Conservation (phyloP, 2,113 vertebrate genomes). For the Chrysochloris asiatica region DNA sequence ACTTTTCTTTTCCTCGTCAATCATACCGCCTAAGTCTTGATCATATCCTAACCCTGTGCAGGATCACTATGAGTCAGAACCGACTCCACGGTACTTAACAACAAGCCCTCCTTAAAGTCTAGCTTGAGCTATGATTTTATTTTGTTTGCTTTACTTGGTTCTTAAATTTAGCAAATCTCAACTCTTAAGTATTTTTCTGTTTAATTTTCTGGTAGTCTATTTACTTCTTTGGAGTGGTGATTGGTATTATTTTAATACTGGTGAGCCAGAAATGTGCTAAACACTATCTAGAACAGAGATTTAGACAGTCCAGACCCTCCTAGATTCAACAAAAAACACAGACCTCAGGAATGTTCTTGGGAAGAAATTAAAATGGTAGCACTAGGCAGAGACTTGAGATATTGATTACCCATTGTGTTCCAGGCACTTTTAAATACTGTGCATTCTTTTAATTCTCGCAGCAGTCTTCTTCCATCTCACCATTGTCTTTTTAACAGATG, state of each 20-base stretch:
- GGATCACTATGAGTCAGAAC: too few relatives aligned
- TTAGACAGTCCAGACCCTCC: not conserved
- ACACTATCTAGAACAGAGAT: slow-evolving; percentile 29
- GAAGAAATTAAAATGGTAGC: not conserved
- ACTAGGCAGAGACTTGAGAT: not conserved
- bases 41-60: slow-evolving; percentile 6
- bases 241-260: slow-evolving; percentile 50
- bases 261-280: slow-evolving; percentile 49
- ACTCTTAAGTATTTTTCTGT: slow-evolving; percentile 7
- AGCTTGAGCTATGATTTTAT: not conserved
- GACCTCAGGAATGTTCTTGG: slow-evolving; percentile 1
- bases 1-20: slow-evolving; percentile 2
- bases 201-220: not conserved
- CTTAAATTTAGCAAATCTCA: slow-evolving; percentile 31
- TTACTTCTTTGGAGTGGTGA: slow-evolving; percentile 24
- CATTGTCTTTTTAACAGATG: not conserved
- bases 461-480: not conserved
- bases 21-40: not conserved
- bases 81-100: too few relatives aligned
- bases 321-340: slow-evolving; percentile 8
- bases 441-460: not conserved
- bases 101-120: slow-evolving; percentile 33
- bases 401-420: not conserved
- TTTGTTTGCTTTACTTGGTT: slow-evolving; percentile 51
- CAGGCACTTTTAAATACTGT: not conserved